Base-by-base conservation (phyloP, 1,140 invertebrate genomes). In the Hypothenemus hampei region DNA sequence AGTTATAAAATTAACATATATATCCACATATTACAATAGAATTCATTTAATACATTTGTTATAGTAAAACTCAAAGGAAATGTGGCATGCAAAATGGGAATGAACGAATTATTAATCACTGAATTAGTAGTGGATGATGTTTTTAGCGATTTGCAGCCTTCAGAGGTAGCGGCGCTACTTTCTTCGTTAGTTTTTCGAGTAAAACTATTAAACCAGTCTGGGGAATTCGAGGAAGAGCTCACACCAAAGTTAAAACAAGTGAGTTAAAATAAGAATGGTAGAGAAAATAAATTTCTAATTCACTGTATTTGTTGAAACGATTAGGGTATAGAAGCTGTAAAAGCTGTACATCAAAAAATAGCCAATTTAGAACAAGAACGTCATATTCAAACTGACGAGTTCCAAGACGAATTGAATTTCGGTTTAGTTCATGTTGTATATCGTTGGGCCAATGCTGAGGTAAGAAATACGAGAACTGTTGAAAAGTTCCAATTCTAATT, bases 51-150 rank as follows among this genome's bases (percentile, higher is more conserved):
- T n/a, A n/a, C 7, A 15, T 24, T 45, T 45, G 5, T 36, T 48
- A 11, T 19, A 48, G 85, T 91, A 2, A 81, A 84, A 46, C 69
- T 95, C 26, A 97, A 97, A 77, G 95, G 95, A 8, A 78, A 89
- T 53, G 93, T 99, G 6, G 97, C 95, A 3, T 91, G 95, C 67
- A 87, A 95, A 71, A 97, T 99, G 84, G 91, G 92, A 13, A 93
- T 86, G 52, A 87, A 88, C 64, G 96, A 98, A 70, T 74, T 99
- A 3, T 79, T 99, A 16, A 87, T 99, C 37, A 98, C 95, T 0
- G 97, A 99, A 74, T 72, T 99, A 2, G 85, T 99, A n/a, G 84
- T 98, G 51, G 82, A 91, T 53, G 96, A 98, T 74, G 81, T 93
- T 43, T 81, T 99, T 40, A 87, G 85, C 0, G 83, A 91, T 64